These are phyloP conservation scores for Drosophila subquinaria DNA, from an alignment of 2,888 invertebrate species.

Conservation along the genomic window DNA sequence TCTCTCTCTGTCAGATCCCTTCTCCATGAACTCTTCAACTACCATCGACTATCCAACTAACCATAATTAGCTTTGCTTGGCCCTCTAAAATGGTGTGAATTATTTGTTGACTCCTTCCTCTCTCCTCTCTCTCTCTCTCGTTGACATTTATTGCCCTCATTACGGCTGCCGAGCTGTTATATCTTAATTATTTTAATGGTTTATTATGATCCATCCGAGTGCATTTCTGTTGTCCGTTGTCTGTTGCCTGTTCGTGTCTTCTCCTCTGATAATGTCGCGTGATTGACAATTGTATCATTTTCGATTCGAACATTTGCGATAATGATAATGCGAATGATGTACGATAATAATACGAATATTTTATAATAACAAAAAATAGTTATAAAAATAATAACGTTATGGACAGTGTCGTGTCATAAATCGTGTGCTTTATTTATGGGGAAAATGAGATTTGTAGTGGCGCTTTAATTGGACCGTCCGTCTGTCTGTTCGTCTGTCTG, in stretches of 20 bases:
- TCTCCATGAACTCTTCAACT: conserved; percentile 25
- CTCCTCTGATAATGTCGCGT: conserved; percentile 54
- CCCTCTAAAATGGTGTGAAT: conserved; percentile 69
- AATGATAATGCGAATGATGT: conserved; percentile 57
- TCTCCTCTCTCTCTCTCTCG: neutral
- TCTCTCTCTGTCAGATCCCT: no score
- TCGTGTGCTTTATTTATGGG: conserved; percentile 66
- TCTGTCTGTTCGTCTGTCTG: conserved; percentile 1
- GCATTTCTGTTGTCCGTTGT: conserved; percentile 19
- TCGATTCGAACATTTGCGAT: conserved; percentile 58
- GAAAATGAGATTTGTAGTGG: conserved; percentile 62
- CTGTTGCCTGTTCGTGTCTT: conserved; percentile 6
- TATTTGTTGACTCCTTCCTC: conserved; percentile 42
- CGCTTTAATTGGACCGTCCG: conserved; percentile 51
- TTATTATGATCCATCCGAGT: conserved; percentile 69
- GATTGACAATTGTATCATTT: conserved; percentile 65
- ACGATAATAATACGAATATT: conserved; percentile 44
- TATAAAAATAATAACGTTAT: conserved; percentile 59
- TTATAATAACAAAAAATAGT: conserved; percentile 6
- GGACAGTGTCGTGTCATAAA: conserved; percentile 55
- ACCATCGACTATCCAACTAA: conserved; percentile 28
- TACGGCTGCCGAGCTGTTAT: conserved; percentile 54
- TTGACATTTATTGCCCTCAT: conserved; percentile 60
- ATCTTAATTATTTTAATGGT: conserved; percentile 77
- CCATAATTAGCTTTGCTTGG: conserved; percentile 63